These are phyloP conservation scores for Bubalus kerabau DNA, from an alignment of 2,113 vertebrate genomes.

Conservation along the genomic window DNA sequence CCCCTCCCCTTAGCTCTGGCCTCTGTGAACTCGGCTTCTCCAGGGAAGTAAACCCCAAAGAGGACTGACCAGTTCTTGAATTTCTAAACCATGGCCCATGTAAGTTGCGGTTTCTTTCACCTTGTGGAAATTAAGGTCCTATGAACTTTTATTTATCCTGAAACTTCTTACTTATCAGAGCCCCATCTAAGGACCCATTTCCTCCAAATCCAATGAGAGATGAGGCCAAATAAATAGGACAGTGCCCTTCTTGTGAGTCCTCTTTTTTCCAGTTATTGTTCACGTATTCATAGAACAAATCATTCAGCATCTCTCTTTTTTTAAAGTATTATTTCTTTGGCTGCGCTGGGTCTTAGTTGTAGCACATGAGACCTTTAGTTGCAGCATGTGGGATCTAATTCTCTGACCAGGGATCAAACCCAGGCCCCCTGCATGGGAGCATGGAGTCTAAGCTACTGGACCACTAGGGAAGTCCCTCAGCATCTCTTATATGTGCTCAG, in stretches of 20 bases:
- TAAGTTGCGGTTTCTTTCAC: conserved; percentile 50
- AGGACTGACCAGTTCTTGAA: conserved; percentile 20
- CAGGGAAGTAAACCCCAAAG: background rate
- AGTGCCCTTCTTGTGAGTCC: background rate
- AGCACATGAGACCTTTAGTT: background rate
- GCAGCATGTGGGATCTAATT: background rate
- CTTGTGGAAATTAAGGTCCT: conserved; percentile 2
- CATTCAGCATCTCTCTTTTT: background rate
- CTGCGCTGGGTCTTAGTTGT: background rate
- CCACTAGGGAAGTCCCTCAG: background rate
- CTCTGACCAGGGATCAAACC: background rate
- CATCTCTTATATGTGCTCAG: background rate
- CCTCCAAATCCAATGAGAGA: background rate
- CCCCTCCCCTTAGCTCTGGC: background rate
- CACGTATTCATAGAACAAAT: background rate
- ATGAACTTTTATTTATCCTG: background rate
- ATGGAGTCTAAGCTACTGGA: background rate
- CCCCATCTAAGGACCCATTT: background rate
- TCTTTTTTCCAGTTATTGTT: background rate
- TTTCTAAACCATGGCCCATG: conserved; percentile 59
- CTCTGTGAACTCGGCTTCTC: background rate
- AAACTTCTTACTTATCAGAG: background rate
- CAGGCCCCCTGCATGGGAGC: background rate
- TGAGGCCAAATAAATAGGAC: background rate
- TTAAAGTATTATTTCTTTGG: background rate